Conservation (phyloP, 2,113 vertebrate species). For the Prunella himalayana region DNA sequence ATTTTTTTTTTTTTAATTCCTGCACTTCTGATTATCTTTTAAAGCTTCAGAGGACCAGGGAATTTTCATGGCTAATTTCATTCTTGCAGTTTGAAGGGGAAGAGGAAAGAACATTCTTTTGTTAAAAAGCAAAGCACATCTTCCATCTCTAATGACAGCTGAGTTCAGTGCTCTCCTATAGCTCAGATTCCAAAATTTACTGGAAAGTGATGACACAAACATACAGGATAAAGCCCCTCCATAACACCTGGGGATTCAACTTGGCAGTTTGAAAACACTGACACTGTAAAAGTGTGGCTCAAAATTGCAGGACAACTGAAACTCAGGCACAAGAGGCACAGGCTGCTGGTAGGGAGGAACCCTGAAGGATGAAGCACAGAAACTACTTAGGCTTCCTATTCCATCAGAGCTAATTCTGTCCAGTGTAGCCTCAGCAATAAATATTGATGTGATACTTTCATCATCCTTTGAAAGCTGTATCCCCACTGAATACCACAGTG, state of each 20-base stretch:
- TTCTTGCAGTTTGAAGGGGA: neutral
- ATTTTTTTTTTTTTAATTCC: neutral
- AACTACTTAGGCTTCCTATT: neutral
- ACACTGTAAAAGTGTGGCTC: neutral
- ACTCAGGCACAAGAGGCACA: neutral
- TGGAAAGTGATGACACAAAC: constrained; percentile 9
- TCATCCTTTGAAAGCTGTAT: neutral
- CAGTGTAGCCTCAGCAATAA: neutral
- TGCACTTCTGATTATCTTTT: neutral
- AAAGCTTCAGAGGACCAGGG: neutral
- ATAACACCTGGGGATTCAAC: neutral
- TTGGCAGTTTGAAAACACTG: neutral
- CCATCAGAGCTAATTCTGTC: neutral
- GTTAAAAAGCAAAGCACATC: neutral
- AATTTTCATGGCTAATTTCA: neutral
- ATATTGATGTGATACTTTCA: neutral
- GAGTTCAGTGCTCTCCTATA: neutral
- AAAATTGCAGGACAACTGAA: neutral
- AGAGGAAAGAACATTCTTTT: neutral
- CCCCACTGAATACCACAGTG: neutral
- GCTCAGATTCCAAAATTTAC: neutral
- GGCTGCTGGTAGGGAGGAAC: neutral
- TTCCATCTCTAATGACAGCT: neutral
- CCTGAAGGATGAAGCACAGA: neutral
- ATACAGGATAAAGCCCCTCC: neutral